Evolutionary conservation across 1,140 invertebrate genomes (phyloP), one percentile per base, ranked within the genome.

Genomic region (Leptoteleia sp.): DNA sequence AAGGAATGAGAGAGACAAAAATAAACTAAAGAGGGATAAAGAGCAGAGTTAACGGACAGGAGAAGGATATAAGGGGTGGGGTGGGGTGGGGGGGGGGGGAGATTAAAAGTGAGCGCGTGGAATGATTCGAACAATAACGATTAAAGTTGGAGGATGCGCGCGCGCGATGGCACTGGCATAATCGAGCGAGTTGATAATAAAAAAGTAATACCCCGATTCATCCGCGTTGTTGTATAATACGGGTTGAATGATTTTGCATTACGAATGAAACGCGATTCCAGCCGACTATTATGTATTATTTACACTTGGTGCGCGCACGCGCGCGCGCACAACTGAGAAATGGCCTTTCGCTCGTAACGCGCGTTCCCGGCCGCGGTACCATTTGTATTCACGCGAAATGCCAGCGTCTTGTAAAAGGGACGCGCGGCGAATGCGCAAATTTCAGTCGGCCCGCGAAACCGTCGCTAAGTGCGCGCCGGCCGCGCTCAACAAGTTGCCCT

Each of bases 311-410:
- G 42, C 65, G 16, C 52, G 59, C 33, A 48, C 42, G 47, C 57
- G 35, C 57, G 43, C 57, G 43, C n/a, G n/a, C n/a, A n/a, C n/a
- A n/a, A 61, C 65, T 72, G 45, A 78, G 67, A 59, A 71, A 72
- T 72, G 54, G 70, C 77, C 77, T 71, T 75, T 75, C 70, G 71
- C 77, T 75, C 70, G 77, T 59, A 65, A 65, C 52, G 76, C 59
- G 13, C 59, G 59, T 71, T 75, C 61, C 61, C 55, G 67, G 54
- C 40, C 65, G 31, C 54, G 64, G 40, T 71, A 75, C 79, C 59
- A 81, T 76, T 81, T 72, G 71, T 81, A 81, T 81, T 79, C 79
- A 67, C 62, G 48, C 45, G 43, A 59, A 52, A 72, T 76, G 27
- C 57, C 35, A n/a, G 37, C 61, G 35, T 52, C 71, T 79, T 68